Conservation (phyloP, 2,888 invertebrate genomes). For the Hypomecis atomaria region DNA sequence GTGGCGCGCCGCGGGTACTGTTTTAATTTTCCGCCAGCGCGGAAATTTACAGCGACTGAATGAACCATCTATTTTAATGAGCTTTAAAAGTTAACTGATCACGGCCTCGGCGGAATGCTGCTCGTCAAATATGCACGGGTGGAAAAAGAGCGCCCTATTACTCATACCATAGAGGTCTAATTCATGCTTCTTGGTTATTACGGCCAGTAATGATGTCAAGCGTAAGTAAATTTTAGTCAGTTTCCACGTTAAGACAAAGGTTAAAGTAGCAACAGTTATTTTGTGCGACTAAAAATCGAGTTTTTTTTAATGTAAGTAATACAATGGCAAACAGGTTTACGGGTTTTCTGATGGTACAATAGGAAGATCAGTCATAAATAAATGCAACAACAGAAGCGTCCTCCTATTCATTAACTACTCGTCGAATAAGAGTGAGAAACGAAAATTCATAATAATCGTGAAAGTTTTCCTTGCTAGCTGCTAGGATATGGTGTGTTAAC, state of each 20-base stretch:
- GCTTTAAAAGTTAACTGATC: slow-evolving; percentile 82
- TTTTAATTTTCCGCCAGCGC: slow-evolving; percentile 83
- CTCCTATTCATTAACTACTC: too few species aligned
- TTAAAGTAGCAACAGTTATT: too few species aligned
- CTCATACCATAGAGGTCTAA: neutral
- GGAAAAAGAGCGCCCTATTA: slow-evolving; percentile 22
- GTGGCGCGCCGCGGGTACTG: slow-evolving; percentile 72
- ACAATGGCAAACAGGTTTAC: too few species aligned
- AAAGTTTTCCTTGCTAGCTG: too few species aligned
- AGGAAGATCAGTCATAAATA: too few species aligned
- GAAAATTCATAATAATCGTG: too few species aligned
- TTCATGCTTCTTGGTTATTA: neutral
- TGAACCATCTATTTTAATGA: slow-evolving; percentile 84
- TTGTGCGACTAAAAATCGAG: too few species aligned
- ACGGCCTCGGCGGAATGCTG: slow-evolving; percentile 52
- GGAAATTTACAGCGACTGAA: slow-evolving; percentile 78
- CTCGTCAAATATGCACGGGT: slow-evolving; percentile 43
- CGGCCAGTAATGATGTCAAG: neutral
- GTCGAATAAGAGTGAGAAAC: too few species aligned
- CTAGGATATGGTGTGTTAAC: too few species aligned
- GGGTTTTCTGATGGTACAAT: too few species aligned
- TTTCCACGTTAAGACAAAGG: neutral
- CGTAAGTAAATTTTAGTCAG: neutral
- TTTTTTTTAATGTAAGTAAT: too few species aligned
- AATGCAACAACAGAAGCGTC: too few species aligned